These are phyloP conservation scores for Podarcis muralis DNA, from an alignment of 2,113 vertebrate genomes.

Conservation along the genomic window DNA sequence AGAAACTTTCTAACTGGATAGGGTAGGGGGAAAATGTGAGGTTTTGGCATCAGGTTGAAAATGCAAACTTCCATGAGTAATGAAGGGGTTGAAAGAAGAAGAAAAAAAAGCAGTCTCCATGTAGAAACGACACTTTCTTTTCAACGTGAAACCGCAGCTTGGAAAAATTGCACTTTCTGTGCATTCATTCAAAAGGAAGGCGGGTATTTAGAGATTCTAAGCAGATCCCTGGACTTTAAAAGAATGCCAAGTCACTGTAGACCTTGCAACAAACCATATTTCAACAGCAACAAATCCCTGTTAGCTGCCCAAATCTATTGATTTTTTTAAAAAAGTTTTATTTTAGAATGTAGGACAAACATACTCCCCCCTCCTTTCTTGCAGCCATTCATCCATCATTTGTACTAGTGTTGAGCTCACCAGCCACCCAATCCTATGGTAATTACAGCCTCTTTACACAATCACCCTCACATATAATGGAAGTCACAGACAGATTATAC, in stretches of 20 bases:
- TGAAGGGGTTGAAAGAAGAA: slow-evolving; percentile 1
- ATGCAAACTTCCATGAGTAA: neutral
- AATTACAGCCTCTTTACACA: neutral
- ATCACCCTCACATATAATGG: neutral
- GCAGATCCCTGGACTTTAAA: slow-evolving; percentile 29
- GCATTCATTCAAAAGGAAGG: slow-evolving; percentile 27
- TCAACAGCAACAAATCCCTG: neutral
- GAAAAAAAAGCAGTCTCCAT: neutral
- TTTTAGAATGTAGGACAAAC: neutral
- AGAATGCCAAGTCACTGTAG: neutral
- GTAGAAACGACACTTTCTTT: slow-evolving; percentile 37
- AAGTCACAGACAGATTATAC: neutral
- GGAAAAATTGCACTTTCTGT: slow-evolving; percentile 25
- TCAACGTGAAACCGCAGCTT: slow-evolving; percentile 35
- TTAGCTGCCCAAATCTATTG: neutral
- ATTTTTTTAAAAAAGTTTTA: neutral
- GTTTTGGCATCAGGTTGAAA: slow-evolving; percentile 18
- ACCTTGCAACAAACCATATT: slow-evolving; percentile 14
- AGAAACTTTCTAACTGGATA: neutral
- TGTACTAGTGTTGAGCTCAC: too few species aligned
- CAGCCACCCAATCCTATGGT: neutral
- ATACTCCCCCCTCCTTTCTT: neutral
- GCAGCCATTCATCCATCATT: neutral
- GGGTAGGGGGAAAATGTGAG: neutral
- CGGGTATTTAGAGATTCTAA: slow-evolving; percentile 31